phyloP scores from a whole-genome alignment of 2,113 vertebrate genomes.

The Protomyctophum bolini region DNA sequence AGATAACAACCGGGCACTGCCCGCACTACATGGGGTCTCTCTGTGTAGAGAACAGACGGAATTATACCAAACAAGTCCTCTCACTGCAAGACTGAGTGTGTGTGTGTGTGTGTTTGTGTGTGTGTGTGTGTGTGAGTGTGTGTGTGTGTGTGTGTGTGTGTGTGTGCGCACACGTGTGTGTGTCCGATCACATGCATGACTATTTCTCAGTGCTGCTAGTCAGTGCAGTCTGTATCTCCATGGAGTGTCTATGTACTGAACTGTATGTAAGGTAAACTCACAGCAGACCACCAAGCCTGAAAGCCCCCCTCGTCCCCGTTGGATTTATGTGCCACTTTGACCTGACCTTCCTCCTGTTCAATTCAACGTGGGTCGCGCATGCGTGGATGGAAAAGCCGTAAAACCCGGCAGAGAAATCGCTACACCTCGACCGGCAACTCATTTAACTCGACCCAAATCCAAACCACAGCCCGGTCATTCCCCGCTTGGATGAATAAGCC shows the following conservation, averaged over 20 bases:
- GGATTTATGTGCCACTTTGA: constrained; percentile 65
- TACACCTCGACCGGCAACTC: constrained; percentile 40
- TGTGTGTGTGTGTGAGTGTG: constrained; percentile 31
- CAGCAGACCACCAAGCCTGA: constrained; percentile 42
- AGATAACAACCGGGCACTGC: constrained; percentile 45
- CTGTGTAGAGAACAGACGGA: constrained; percentile 27
- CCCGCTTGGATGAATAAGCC: constrained; percentile 30
- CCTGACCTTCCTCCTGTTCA: constrained; percentile 36
- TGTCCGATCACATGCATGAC: constrained; percentile 35
- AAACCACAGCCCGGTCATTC: constrained; percentile 42
- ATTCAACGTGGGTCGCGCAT: constrained; percentile 50
- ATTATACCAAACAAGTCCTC: constrained; percentile 31
- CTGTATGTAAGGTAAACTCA: constrained; percentile 19
- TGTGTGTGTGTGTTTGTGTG: constrained; percentile 30
- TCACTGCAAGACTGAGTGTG: neutral
- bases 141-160: constrained; percentile 34
- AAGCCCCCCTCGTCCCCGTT: constrained; percentile 46
- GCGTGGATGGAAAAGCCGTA: constrained; percentile 59
- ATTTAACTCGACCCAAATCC: constrained; percentile 46
- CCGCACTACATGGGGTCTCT: constrained; percentile 39
- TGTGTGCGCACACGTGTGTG: constrained; percentile 42
- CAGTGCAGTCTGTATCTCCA: constrained; percentile 66
- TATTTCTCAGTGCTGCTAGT: constrained; percentile 63
- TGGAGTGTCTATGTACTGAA: constrained; percentile 35
- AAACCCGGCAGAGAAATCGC: constrained; percentile 51